Percentiles rank a stretch among this genome's conserved stretches.
phyloP scores from a whole-genome alignment of 2,888 invertebrate species.

The Bugulina stolonifera region DNA sequence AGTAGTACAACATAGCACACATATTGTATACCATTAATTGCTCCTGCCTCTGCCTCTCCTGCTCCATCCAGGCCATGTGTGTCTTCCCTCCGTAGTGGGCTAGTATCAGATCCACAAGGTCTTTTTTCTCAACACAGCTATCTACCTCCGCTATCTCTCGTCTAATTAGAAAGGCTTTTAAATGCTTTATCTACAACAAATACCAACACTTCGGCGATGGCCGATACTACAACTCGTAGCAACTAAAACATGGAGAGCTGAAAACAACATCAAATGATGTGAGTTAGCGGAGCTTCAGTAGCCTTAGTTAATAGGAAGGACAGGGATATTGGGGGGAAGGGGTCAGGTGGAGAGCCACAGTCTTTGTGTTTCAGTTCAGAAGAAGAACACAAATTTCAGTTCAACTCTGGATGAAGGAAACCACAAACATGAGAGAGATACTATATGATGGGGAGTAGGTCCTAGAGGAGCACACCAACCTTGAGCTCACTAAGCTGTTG shows the following conservation, averaged over 20 bases:
- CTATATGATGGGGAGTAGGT: neutral
- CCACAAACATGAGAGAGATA: neutral
- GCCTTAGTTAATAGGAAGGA: neutral
- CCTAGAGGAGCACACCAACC: neutral
- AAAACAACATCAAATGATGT: neutral
- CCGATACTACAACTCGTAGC: neutral
- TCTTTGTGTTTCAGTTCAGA: no score
- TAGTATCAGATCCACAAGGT: constrained; percentile 46
- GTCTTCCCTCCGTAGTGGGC: constrained; percentile 32
- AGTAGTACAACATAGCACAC: no score
- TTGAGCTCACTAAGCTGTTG: constrained; percentile 11
- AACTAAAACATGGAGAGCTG: neutral
- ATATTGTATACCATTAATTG: constrained; percentile 9
- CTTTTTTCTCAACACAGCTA: constrained; percentile 47
- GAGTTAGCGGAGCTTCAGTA: neutral
- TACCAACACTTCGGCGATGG: neutral
- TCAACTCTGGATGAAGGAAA: neutral
- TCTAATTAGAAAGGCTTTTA: neutral
- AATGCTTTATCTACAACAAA: constrained; percentile 3
- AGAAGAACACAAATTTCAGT: neutral
- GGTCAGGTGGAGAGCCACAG: no score
- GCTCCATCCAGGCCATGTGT: neutral
- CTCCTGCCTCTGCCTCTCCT: neutral
- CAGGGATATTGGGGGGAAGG: no score
- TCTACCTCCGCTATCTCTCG: constrained; percentile 27